These are phyloP conservation scores for Labroides dimidiatus DNA, from an alignment of 2,797 vertebrate genomes.

Conservation along the genomic window DNA sequence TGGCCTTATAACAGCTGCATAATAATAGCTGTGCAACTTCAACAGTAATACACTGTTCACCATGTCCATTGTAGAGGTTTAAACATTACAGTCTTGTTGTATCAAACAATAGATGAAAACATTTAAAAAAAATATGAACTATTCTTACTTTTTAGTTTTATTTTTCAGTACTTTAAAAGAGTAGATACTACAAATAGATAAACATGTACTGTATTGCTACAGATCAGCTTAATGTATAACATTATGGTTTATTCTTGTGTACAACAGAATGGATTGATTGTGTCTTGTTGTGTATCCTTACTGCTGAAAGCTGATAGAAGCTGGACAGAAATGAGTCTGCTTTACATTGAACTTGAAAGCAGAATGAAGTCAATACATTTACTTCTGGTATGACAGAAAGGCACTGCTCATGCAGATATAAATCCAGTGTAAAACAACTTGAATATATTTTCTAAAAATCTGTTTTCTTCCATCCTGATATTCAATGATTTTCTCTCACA, in stretches of 20 bases:
- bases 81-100: background rate
- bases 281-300: conserved; percentile 27
- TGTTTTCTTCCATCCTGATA: conserved; percentile 3
- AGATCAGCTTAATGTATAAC: conserved; percentile 76
- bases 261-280: conserved; percentile 63
- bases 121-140: conserved; percentile 15
- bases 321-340: background rate
- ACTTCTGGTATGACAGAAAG: conserved; percentile 40
- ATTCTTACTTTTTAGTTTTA: conserved; percentile 26
- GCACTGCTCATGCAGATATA: conserved; percentile 43
- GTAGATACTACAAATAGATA: conserved; percentile 70
- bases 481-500: conserved; percentile 4
- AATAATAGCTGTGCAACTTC: background rate
- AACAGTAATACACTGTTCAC: background rate
- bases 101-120: conserved; percentile 13
- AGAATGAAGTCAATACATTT: conserved; percentile 11
- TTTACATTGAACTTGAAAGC: conserved; percentile 19
- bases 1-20: conserved; percentile 20
- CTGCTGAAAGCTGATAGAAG: conserved; percentile 10
- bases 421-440: conserved; percentile 79
- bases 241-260: conserved; percentile 71
- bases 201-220: conserved; percentile 65
- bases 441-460: conserved; percentile 18
- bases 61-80: background rate
- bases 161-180: conserved; percentile 54